Evolutionary conservation across 2,888 invertebrate genomes (phyloP), one percentile per base, ranked within the genome.

Genomic region (Patella depressa): DNA sequence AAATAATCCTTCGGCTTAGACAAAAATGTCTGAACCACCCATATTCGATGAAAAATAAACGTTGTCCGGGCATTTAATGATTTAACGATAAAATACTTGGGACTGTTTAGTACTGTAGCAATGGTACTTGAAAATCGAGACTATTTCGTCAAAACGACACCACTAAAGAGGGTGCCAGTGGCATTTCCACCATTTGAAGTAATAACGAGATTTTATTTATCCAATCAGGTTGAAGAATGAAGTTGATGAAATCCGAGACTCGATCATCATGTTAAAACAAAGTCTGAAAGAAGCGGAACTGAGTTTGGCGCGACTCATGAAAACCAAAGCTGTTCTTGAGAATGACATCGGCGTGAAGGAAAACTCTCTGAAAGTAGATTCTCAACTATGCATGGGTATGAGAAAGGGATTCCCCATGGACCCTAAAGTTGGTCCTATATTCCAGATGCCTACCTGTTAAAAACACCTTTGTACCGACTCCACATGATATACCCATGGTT

Each of bases 381-480:
- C 96, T 81, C 97, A 97, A 92, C 96, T 97, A 93, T 98, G 97
- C 91, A 95, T 96, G 93, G 96, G 97, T 1, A 93, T 97, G 88
- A 93, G 98, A 71, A 94, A 97, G 80, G 95, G 96, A 7, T 98
- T 97, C 93, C 97, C 97, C 14, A 89, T 88, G 87, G 90, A 90
- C 75, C 89, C 89, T 19, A 89, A 89, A 83, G 85, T 89, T n/a
- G 90, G 90, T 53, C 90, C 89, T 70, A 89, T 90, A 72, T 89
- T 89, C 83, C 87, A 87, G 77, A 89, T 90, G 89, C 88, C 89
- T 45, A 84, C 81, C 55, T 84, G 85, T 72, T 85, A 83, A 72
- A 65, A 15, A 65, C 1, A 45, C 9, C 9, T 9, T 3, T 34
- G 34, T 34, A 34, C 34, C 34, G 34, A 34, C 5, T 0, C 34